Evolutionary conservation across 2,797 vertebrate genomes (phyloP).

Genomic region (Carduelis carduelis): DNA sequence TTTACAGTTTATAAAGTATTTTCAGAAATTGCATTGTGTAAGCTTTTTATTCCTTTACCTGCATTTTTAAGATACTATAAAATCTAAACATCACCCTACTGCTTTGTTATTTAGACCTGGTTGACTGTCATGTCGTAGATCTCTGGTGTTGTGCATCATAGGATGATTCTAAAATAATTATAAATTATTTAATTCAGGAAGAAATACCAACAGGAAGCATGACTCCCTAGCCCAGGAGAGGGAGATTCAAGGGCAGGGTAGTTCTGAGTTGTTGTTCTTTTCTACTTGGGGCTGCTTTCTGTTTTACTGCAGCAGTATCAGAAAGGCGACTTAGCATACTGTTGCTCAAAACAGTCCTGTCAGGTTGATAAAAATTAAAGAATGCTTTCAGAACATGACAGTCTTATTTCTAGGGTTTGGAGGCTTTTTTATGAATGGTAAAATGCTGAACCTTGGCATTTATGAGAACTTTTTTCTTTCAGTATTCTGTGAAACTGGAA

Average conservation of each 20-base stretch:
- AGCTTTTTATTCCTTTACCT: background rate
- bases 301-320: background rate
- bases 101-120: background rate
- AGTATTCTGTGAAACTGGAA: conserved; percentile 98
- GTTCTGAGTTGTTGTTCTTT: background rate
- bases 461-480: conserved; percentile 57
- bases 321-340: background rate
- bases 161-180: background rate
- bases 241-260: background rate
- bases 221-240: background rate
- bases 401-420: background rate
- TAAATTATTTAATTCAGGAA: background rate
- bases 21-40: background rate
- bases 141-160: background rate
- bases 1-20: background rate
- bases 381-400: background rate
- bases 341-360: background rate
- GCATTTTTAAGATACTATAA: background rate
- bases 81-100: background rate
- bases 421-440: background rate
- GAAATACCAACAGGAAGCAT: background rate
- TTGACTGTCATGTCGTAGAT: background rate
- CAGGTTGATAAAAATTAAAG: background rate
- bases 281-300: background rate
- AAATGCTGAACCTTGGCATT: background rate